Conservation (phyloP, 2,888 invertebrate genomes). For the Drosophila sordidula region DNA sequence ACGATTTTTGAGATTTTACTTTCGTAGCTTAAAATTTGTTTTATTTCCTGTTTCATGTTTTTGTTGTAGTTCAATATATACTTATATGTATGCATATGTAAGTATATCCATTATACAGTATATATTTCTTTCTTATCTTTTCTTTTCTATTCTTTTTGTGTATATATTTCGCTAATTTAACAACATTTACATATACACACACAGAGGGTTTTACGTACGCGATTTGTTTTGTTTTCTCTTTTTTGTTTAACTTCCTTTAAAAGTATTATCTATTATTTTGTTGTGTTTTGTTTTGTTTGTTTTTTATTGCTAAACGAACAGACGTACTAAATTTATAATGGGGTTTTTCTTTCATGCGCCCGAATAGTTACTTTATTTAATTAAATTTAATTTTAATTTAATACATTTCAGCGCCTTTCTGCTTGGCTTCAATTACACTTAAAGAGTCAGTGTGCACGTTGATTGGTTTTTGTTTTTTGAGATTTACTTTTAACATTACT, state of each 20-base stretch:
- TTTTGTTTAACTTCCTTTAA: constrained; percentile 25
- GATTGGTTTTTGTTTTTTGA: constrained; percentile 13
- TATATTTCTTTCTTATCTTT: constrained; percentile 33
- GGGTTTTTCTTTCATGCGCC: constrained; percentile 29
- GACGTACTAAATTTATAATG: constrained; percentile 49
- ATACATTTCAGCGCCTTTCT: constrained; percentile 59
- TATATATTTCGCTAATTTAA: constrained; percentile 78
- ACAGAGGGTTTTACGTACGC: constrained; percentile 71
- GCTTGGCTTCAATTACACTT: constrained; percentile 56
- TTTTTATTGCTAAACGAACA: constrained; percentile 53
- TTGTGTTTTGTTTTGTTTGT: constrained; percentile 1
- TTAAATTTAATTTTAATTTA: constrained; percentile 60
- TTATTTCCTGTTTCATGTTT: constrained; percentile 78
- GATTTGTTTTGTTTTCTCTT: constrained; percentile 31
- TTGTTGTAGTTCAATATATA: constrained; percentile 70
- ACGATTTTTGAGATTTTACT: constrained; percentile 79
- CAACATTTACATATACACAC: constrained; percentile 78
- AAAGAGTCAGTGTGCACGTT: constrained; percentile 43
- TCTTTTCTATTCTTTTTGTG: constrained; percentile 26
- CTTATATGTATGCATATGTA: constrained; percentile 35
- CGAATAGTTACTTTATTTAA: constrained; percentile 35
- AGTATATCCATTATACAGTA: constrained; percentile 46
- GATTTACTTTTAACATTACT: constrained; percentile 28
- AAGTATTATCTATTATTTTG: constrained; percentile 22
- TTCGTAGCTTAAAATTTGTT: constrained; percentile 79